Percentiles rank a stretch among this genome's conserved stretches.
Evolutionary conservation across 2,888 invertebrate genomes (phyloP).

Genomic region (Crioceris asparagi): DNA sequence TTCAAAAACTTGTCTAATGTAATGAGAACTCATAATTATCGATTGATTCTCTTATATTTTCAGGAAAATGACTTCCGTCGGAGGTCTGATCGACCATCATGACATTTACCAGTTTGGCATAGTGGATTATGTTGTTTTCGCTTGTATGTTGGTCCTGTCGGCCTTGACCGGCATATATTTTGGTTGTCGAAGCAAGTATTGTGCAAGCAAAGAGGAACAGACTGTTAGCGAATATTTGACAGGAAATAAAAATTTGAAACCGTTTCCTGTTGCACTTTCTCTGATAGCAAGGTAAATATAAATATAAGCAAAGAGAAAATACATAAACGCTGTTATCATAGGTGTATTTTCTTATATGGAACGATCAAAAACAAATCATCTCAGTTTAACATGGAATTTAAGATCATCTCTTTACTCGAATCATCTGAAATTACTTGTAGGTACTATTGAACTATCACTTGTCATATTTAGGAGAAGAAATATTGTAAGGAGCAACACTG

Average conservation of each 20-base stretch:
- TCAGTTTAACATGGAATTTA: too few relatives aligned
- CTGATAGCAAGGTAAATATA: slow-evolving; percentile 62
- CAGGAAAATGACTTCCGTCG: slow-evolving; percentile 11
- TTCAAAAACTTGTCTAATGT: too few relatives aligned
- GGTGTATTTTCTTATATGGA: too few relatives aligned
- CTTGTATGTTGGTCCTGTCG: slow-evolving; percentile 56
- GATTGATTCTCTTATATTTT: too few relatives aligned
- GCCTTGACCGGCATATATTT: slow-evolving; percentile 68
- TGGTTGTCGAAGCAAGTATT: slow-evolving; percentile 43
- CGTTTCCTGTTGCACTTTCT: slow-evolving; percentile 78
- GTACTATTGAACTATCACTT: too few relatives aligned
- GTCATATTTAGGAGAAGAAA: too few relatives aligned
- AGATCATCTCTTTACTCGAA: too few relatives aligned
- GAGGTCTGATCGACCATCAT: slow-evolving; percentile 4
- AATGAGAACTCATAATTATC: too few relatives aligned
- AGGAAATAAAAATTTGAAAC: slow-evolving; percentile 61
- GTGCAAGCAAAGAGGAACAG: slow-evolving; percentile 39
- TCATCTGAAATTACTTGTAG: too few relatives aligned
- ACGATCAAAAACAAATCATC: too few relatives aligned
- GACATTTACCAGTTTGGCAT: slow-evolving; percentile 28
- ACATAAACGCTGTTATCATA: too few relatives aligned
- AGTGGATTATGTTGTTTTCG: slow-evolving; percentile 62
- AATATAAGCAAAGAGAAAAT: not conserved
- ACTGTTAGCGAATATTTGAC: slow-evolving; percentile 59
- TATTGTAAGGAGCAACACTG: too few relatives aligned